These are phyloP conservation scores for Cabera pusaria DNA, from an alignment of 2,888 invertebrate genomes.

Conservation along the genomic window DNA sequence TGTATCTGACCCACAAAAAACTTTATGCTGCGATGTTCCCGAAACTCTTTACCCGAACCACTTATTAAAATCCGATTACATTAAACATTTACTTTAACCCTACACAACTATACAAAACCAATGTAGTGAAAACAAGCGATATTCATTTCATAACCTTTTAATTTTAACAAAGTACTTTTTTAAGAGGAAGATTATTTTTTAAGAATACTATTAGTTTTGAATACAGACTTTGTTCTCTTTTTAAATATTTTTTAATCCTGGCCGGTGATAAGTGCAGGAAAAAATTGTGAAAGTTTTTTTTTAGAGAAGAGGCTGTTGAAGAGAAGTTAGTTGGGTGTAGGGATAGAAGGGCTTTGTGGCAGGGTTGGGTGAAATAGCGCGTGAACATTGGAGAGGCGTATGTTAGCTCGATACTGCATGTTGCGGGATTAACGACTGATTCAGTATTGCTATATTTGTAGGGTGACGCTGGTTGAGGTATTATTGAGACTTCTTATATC, in stretches of 20 bases:
- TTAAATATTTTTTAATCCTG: constrained; percentile 24
- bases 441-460: constrained; percentile 41
- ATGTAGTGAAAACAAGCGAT: constrained; percentile 50
- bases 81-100: constrained; percentile 52
- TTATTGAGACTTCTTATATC: background rate
- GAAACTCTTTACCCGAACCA: constrained; percentile 22
- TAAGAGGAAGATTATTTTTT: constrained; percentile 27
- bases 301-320: constrained; percentile 13
- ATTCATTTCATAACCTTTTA: constrained; percentile 42
- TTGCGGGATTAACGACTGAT: constrained; percentile 26
- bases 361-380: constrained; percentile 54
- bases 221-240: constrained; percentile 28
- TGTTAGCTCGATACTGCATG: constrained; percentile 38
- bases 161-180: constrained; percentile 31
- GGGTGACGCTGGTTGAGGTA: constrained; percentile 22
- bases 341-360: constrained; percentile 17
- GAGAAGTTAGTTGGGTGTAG: constrained; percentile 1
- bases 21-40: constrained; percentile 1
- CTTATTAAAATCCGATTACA: constrained; percentile 59
- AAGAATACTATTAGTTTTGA: constrained; percentile 30
- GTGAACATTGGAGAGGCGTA: constrained; percentile 53
- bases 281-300: constrained; percentile 20
- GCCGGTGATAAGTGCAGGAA: constrained; percentile 23
- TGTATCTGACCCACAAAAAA: constrained; percentile 3
- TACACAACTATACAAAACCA: constrained; percentile 43